phyloP scores from a whole-genome alignment of 2,113 vertebrate genomes.

The Peromyscus maniculatus region DNA sequence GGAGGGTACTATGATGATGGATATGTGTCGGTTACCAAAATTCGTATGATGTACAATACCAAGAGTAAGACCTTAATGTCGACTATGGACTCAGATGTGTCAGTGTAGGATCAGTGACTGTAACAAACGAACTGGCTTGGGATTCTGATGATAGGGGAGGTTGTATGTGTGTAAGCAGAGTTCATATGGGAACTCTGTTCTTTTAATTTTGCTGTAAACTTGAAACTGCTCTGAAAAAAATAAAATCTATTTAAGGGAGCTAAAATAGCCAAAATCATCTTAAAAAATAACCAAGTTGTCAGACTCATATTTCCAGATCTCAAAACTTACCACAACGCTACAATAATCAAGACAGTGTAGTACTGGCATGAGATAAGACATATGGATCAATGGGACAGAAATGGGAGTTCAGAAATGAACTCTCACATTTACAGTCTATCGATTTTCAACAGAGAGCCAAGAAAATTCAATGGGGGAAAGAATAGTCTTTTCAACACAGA shows the following conservation, averaged over 20 bases:
- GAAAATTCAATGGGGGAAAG: neutral
- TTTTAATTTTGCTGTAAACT: conserved; percentile 18
- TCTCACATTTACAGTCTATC: conserved; percentile 24
- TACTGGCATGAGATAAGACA: conserved; percentile 12
- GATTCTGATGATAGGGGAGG: neutral
- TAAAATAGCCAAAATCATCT: conserved; percentile 44
- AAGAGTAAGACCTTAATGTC: neutral
- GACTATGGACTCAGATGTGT: neutral
- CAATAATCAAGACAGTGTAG: conserved; percentile 21
- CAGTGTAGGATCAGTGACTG: neutral
- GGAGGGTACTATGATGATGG: neutral
- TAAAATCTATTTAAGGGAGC: neutral
- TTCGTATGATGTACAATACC: neutral
- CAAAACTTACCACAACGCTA: conserved; percentile 43
- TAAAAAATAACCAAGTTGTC: conserved; percentile 28
- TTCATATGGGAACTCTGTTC: neutral
- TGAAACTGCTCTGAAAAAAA: conserved; percentile 35
- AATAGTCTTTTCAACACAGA: neutral
- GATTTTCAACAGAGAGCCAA: conserved; percentile 40
- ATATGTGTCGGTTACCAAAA: neutral
- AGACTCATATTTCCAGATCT: conserved; percentile 4
- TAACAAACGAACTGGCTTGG: neutral
- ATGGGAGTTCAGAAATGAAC: conserved; percentile 38
- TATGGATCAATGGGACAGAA: conserved; percentile 38
- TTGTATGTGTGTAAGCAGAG: neutral